Evolutionary conservation across 2,113 vertebrate genomes (phyloP).

Genomic region (Trochalopteron elliotii): DNA sequence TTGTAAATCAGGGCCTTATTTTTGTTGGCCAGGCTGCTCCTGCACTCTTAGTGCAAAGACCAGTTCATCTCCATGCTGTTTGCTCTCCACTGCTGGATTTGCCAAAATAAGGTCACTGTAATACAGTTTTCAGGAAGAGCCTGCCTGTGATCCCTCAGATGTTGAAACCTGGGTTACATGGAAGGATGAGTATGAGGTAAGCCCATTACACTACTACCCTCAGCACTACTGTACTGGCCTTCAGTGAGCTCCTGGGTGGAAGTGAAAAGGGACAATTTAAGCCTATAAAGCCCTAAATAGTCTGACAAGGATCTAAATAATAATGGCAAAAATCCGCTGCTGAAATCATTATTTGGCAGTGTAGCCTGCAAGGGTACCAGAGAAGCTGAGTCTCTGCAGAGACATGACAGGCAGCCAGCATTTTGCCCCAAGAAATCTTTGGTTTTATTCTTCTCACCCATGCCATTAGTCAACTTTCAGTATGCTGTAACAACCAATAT

Average conservation of each 20-base stretch:
- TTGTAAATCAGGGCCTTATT: neutral
- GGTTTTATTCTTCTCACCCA: neutral
- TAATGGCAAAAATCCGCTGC: neutral
- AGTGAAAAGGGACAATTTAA: neutral
- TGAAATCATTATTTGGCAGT: neutral
- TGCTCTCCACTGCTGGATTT: neutral
- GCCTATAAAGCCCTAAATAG: neutral
- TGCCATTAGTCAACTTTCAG: neutral
- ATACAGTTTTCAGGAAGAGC: neutral
- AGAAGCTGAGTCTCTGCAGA: neutral
- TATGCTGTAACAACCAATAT: neutral
- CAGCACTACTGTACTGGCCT: neutral
- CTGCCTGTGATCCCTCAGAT: neutral
- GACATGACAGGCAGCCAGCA: neutral
- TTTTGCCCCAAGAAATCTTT: neutral
- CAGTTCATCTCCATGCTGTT: neutral
- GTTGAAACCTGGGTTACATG: neutral
- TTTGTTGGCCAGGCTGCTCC: neutral
- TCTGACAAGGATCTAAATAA: neutral
- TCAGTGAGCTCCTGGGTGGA: neutral
- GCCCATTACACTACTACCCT: neutral
- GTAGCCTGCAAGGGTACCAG: neutral
- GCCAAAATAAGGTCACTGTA: neutral
- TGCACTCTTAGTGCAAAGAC: neutral
- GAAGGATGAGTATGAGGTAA: neutral